Conservation (phyloP, 2,113 vertebrate species). For the Tachysurus fulvidraco region DNA sequence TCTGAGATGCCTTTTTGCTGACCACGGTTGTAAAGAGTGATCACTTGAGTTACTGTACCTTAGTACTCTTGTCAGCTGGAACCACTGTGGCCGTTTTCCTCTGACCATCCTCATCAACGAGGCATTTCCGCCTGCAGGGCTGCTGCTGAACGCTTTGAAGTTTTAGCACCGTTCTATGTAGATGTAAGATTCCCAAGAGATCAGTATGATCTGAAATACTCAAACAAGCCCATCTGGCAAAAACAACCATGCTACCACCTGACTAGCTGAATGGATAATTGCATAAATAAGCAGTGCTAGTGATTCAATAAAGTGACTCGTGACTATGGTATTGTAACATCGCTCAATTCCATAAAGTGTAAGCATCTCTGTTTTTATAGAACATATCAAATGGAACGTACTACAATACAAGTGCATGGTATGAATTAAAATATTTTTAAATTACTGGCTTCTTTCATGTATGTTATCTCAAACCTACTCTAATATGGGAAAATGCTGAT, state of each 20-base stretch:
- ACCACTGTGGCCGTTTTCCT: neutral
- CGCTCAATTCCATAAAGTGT: neutral
- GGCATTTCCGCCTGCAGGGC: neutral
- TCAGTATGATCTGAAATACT: neutral
- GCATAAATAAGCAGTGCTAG: neutral
- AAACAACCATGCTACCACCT: neutral
- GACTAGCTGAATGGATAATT: neutral
- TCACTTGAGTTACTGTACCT: neutral
- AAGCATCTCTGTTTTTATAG: neutral
- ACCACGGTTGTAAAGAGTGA: neutral
- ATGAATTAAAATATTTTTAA: neutral
- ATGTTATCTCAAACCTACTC: neutral
- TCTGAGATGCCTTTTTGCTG: neutral
- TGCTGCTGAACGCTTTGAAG: neutral
- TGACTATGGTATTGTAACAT: neutral
- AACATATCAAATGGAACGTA: neutral
- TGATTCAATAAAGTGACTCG: neutral
- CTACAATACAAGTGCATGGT: neutral
- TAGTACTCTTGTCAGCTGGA: neutral
- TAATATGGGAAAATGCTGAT: slow-evolving; percentile 1
- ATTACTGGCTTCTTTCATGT: neutral
- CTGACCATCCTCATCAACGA: neutral
- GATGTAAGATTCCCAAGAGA: neutral
- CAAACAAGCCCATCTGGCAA: neutral
- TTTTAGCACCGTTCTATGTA: neutral